Conservation (phyloP, 1,140 invertebrate genomes). For the Meteorus sp. region DNA sequence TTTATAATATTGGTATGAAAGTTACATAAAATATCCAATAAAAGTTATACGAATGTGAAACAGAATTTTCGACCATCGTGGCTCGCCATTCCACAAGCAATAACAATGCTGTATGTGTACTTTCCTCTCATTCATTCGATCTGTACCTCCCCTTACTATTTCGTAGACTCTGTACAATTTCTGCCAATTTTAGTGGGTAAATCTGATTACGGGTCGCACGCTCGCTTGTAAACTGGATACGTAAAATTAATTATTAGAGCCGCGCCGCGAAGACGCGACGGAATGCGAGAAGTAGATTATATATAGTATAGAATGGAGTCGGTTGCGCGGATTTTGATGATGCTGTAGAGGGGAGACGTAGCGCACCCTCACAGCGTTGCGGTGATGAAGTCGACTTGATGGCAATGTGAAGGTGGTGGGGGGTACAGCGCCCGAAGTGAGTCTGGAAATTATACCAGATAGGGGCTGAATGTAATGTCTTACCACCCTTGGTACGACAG, state of each 20-base stretch:
- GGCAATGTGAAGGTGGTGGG: slow-evolving; percentile 12
- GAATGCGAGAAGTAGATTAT: too few relatives aligned
- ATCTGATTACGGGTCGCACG: slow-evolving; percentile 51
- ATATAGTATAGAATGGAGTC: background rate
- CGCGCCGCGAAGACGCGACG: slow-evolving; percentile 34
- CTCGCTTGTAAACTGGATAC: slow-evolving; percentile 54
- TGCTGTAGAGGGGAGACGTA: background rate
- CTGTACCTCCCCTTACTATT: background rate
- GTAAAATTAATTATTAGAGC: slow-evolving; percentile 56
- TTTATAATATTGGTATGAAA: too few relatives aligned
- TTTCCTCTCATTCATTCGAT: too few relatives aligned
- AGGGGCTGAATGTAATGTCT: slow-evolving; percentile 43
- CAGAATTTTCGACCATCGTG: too few relatives aligned
- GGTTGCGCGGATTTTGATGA: slow-evolving; percentile 3
- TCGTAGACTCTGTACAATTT: slow-evolving; percentile 46
- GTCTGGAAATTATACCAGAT: slow-evolving; percentile 46
- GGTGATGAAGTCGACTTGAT: slow-evolving; percentile 26
- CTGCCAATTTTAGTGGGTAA: slow-evolving; percentile 49
- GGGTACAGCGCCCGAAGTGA: slow-evolving; percentile 6
- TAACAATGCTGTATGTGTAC: too few relatives aligned
- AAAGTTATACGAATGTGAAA: too few relatives aligned
- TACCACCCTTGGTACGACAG: slow-evolving; percentile 33
- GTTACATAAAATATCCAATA: too few relatives aligned
- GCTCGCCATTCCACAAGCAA: too few relatives aligned
- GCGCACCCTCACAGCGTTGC: slow-evolving; percentile 1